These are phyloP conservation scores for Tromatobia lineatoria DNA, from an alignment of 2,888 invertebrate species.

Conservation along the genomic window DNA sequence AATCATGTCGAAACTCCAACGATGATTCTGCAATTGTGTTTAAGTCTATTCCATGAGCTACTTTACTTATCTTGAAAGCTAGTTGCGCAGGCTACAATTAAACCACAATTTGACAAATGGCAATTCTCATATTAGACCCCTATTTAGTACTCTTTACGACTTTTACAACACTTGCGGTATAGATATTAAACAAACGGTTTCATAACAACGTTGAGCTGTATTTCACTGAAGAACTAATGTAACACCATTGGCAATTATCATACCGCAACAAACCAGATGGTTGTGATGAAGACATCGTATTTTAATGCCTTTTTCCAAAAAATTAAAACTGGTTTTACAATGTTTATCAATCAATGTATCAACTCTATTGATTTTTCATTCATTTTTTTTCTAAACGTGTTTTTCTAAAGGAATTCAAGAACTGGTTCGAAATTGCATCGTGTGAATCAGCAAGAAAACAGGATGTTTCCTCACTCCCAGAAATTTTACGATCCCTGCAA, in stretches of 20 bases:
- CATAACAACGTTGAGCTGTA: background rate
- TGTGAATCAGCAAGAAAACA: constrained; percentile 27
- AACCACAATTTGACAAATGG: constrained; percentile 3
- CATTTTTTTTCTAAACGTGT: background rate
- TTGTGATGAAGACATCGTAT: background rate
- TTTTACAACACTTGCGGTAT: constrained; percentile 1
- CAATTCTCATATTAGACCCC: background rate
- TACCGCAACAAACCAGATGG: background rate
- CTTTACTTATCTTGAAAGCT: background rate
- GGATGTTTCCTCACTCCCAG: constrained; percentile 47
- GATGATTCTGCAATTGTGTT: background rate
- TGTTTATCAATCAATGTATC: constrained; percentile 2
- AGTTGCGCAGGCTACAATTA: background rate
- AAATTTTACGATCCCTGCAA: constrained; percentile 54
- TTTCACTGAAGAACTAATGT: background rate
- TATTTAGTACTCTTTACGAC: background rate
- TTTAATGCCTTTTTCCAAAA: constrained; percentile 1
- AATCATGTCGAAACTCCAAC: background rate
- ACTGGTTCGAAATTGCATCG: constrained; percentile 47
- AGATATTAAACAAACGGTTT: background rate
- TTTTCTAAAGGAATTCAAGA: constrained; percentile 1
- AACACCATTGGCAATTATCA: background rate
- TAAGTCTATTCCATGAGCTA: background rate
- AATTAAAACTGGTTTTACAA: background rate
- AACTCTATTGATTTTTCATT: too few relatives aligned